Evolutionary conservation across 92 coral and sea anemone species (phyloP), one percentile per base, ranked within the genome.

Genomic region (Isaurus tuberculatus): DNA sequence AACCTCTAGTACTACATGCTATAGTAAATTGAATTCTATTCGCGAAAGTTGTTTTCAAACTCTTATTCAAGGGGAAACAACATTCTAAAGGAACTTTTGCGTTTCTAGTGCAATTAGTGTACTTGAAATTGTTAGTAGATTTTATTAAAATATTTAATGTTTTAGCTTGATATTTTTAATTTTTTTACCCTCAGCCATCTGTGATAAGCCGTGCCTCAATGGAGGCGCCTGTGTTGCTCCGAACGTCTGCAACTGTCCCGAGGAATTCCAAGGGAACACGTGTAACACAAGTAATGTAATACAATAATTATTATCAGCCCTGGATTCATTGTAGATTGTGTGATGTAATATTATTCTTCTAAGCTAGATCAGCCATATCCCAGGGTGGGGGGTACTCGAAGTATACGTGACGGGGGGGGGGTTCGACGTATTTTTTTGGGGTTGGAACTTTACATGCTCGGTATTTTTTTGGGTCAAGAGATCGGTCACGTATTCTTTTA

Each of bases 201-300:
- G 92, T 46, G 87, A 63, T 7, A 87, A 88, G 29, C 85, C 92
- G 33, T 89, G 92, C 48, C 1, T 63, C 28, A 85, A 89, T 33
- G 92, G 92, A 16, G 89, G 92, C 0, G 84, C 72, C 77, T 89
- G 92, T 60, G 87, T 89, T 11, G 87, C 92, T 8, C 92, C 92
- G 11, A 79, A 82, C 26, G 48, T 55, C 36, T 89, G 92, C 68
- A 49, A 58, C 31, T 89, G 92, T 61, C 80, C 53, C 28, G 60
- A 33, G 51, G 84, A 61, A 20, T 84, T 72, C 83, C 26, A 80
- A 5, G 92, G 89, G 13, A 16, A 74, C 44, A 85, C 86, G n/a
- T 89, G 92, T 48, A 83, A 75, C 48, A 40, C 87, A 89, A 85
- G 92, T 89, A 74, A 86, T 22, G 23, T 15, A 6, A 16, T 17